phyloP scores from a whole-genome alignment of 2,113 vertebrate genomes.

The Typhlomys cinereus region DNA sequence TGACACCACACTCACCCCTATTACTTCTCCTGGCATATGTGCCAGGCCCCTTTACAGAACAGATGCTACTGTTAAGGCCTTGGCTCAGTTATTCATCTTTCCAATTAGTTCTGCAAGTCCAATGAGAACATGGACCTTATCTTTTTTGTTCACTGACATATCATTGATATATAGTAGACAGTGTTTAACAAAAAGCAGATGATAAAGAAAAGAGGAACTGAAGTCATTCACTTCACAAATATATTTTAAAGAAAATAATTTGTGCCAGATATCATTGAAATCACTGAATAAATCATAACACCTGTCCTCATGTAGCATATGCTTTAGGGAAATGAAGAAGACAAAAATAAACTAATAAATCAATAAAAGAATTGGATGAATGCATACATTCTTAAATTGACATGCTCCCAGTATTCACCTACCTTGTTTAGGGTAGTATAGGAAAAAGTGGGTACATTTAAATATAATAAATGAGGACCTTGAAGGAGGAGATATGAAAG shows the following conservation, averaged over 20 bases:
- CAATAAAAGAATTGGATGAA: background rate
- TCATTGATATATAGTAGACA: background rate
- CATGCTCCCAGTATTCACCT: slow-evolving; percentile 7
- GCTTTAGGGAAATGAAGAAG: background rate
- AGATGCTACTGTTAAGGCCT: background rate
- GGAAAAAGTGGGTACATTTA: background rate
- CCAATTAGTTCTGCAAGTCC: background rate
- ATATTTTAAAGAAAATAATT: background rate
- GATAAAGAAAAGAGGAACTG: background rate
- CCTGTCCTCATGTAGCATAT: background rate
- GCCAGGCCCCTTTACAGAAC: background rate
- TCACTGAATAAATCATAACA: background rate
- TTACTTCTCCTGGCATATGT: background rate
- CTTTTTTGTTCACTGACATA: background rate
- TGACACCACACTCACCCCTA: background rate
- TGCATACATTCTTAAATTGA: background rate
- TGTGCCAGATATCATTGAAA: background rate
- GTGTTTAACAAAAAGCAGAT: background rate
- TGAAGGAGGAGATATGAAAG: no score
- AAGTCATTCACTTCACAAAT: background rate
- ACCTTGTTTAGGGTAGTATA: background rate
- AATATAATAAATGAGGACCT: background rate
- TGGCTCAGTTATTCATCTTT: background rate
- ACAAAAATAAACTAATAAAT: background rate
- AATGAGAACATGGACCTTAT: background rate